Evolutionary conservation across 2,888 invertebrate genomes (phyloP).

Genomic region (Netelia melanura): DNA sequence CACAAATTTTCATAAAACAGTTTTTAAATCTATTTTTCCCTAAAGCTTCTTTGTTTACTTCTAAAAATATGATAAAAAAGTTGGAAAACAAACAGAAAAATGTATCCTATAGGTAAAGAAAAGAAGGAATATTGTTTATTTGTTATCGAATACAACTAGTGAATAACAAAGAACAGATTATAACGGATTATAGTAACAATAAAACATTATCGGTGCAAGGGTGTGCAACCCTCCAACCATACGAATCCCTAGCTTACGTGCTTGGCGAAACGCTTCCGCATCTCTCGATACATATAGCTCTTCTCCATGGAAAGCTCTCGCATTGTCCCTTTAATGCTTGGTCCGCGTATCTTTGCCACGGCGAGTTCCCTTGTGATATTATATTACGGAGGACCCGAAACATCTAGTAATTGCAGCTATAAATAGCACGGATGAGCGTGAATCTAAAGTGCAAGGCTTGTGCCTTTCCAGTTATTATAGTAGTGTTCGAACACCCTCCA

Average conservation of each 20-base stretch:
- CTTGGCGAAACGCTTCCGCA: too few species aligned
- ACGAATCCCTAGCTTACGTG: too few species aligned
- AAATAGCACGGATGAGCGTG: slow-evolving; percentile 13
- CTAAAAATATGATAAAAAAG: too few species aligned
- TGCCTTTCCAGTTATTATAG: slow-evolving; percentile 21
- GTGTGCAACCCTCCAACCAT: too few species aligned
- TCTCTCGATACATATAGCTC: background rate
- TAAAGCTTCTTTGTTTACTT: too few species aligned
- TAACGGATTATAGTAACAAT: too few species aligned
- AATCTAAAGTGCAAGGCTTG: slow-evolving; percentile 36
- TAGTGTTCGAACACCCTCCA: slow-evolving; percentile 38
- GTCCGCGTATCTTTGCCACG: slow-evolving; percentile 48
- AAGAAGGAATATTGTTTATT: too few species aligned
- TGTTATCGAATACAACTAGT: too few species aligned
- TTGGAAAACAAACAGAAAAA: background rate
- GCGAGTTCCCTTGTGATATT: slow-evolving; percentile 45
- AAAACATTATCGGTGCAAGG: too few species aligned
- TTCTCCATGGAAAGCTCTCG: background rate
- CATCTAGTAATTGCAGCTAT: slow-evolving; percentile 43
- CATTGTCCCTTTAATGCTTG: slow-evolving; percentile 55
- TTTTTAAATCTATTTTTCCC: too few species aligned
- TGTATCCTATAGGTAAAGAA: background rate
- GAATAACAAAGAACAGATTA: too few species aligned
- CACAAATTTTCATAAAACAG: too few species aligned
- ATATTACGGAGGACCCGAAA: slow-evolving; percentile 31